A percentile compares a stretch with the other conserved stretches of the same genome.
phyloP scores from a whole-genome alignment of 2,113 vertebrate species.

The Lynx canadensis region DNA sequence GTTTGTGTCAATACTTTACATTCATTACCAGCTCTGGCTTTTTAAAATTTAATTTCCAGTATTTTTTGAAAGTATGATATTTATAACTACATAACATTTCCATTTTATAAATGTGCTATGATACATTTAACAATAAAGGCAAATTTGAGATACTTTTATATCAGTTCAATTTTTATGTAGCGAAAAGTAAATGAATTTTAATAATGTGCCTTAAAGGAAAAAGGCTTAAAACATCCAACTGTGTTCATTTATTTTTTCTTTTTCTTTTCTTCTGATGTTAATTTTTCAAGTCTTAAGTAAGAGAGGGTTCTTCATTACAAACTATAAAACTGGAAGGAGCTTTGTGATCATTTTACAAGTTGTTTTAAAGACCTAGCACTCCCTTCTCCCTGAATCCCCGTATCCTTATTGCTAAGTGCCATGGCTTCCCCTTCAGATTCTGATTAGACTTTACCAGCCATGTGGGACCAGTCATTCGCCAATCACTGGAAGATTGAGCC shows the following conservation, averaged over 20 bases:
- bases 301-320: neutral
- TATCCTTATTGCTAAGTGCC: constrained; percentile 29
- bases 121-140: neutral
- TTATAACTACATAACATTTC: neutral
- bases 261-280: neutral
- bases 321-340: neutral
- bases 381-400: constrained; percentile 50
- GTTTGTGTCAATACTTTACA: neutral
- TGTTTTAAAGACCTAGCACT: neutral
- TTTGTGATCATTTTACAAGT: neutral
- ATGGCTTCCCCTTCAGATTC: constrained; percentile 63
- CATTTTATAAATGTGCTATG: neutral
- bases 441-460: constrained; percentile 70
- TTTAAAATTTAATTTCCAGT: neutral
- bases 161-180: neutral
- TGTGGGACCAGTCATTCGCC: constrained; percentile 53
- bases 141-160: neutral
- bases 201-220: neutral
- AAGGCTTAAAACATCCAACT: neutral
- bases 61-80: constrained; percentile 24
- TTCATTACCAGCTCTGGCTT: neutral
- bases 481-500: constrained; percentile 69
- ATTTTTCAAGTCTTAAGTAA: neutral
- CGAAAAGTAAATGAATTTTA: neutral
- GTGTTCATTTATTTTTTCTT: neutral